Evolutionary conservation across 2,113 vertebrate genomes (phyloP).

Genomic region (Macaca mulatta): DNA sequence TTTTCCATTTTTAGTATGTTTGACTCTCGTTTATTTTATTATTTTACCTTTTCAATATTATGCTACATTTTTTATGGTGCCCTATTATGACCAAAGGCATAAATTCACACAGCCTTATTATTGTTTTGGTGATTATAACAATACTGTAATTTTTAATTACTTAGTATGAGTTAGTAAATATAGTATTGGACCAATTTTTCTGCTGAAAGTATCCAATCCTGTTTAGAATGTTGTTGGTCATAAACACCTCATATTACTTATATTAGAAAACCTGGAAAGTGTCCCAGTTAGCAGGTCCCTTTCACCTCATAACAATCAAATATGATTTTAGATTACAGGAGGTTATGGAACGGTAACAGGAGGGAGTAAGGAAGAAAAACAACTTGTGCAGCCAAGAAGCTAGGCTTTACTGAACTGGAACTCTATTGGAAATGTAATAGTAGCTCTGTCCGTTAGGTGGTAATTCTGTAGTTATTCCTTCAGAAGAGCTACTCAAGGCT

Average conservation of each 20-base stretch:
- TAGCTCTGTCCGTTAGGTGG: not conserved
- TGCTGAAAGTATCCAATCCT: not conserved
- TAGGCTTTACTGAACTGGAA: not conserved
- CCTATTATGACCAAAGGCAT: not conserved
- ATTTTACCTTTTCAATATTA: constrained; percentile 10
- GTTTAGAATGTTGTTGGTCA: not conserved
- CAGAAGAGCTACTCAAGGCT: not conserved
- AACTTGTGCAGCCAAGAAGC: fast-evolving
- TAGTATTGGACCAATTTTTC: not conserved
- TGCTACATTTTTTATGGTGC: not conserved
- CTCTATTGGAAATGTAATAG: fast-evolving
- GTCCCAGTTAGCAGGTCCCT: not conserved
- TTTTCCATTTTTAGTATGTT: not conserved
- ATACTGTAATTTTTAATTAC: constrained; percentile 31
- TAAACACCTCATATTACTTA: not conserved
- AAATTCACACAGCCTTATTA: not conserved
- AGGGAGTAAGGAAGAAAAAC: not conserved
- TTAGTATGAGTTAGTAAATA: not conserved
- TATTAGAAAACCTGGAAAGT: not conserved
- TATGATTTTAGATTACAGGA: not conserved
- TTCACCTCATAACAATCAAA: not conserved
- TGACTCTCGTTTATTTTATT: not conserved
- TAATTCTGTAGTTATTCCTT: not conserved
- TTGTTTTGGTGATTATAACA: not conserved
- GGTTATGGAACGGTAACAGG: not conserved